phyloP scores from a whole-genome alignment of 2,797 vertebrate species.

The Salmo trutta region DNA sequence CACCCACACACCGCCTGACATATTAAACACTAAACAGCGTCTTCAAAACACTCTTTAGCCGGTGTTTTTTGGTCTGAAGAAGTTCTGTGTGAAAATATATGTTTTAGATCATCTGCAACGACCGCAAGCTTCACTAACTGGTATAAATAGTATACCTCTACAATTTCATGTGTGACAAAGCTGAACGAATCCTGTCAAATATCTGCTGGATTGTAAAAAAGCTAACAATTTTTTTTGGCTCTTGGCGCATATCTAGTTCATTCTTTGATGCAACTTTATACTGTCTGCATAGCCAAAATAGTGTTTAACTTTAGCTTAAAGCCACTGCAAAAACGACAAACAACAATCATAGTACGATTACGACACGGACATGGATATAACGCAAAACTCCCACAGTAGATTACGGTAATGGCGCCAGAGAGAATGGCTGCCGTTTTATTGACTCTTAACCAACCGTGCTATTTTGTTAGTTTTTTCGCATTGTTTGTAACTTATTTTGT shows the following conservation, averaged over 20 bases:
- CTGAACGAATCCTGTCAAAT: slow-evolving; percentile 10
- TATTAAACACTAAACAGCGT: slow-evolving; percentile 29
- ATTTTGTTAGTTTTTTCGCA: too few relatives aligned
- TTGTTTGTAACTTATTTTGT: too few relatives aligned
- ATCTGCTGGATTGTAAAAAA: background rate
- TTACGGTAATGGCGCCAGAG: too few relatives aligned
- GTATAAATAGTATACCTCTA: slow-evolving; percentile 5
- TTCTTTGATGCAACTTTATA: background rate
- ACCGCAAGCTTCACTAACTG: slow-evolving; percentile 1
- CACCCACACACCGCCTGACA: slow-evolving; percentile 37
- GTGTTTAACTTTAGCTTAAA: background rate
- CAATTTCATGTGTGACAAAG: slow-evolving; percentile 7
- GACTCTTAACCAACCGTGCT: too few relatives aligned
- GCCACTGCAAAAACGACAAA: background rate
- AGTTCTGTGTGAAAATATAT: background rate
- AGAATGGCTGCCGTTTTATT: too few relatives aligned
- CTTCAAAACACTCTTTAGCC: background rate
- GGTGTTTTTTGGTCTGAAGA: background rate
- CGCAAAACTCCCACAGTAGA: too few relatives aligned
- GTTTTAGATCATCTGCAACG: background rate
- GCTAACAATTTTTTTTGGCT: background rate
- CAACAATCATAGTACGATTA: background rate
- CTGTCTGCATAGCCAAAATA: background rate
- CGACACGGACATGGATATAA: background rate
- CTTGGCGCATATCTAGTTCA: background rate